Percentiles rank a stretch among this genome's conserved stretches.
These are phyloP conservation scores for Drosophila truncata DNA, from an alignment of 1,140 invertebrate species.

Conservation along the genomic window DNA sequence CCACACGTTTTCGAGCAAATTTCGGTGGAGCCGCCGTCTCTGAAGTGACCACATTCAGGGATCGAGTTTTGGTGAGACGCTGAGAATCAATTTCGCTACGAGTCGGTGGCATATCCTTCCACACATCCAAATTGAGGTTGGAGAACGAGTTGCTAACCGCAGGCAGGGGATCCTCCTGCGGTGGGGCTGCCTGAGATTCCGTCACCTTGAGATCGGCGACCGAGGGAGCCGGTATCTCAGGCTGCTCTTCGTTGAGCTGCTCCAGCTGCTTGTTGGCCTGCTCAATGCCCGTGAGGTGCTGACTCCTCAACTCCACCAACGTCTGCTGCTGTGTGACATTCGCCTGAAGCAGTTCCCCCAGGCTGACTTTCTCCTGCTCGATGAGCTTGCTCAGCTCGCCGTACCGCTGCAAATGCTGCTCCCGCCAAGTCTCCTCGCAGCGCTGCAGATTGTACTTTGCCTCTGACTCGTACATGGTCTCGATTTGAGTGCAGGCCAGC, in stretches of 20 bases:
- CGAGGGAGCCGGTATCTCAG: not conserved
- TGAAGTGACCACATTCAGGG: slow-evolving; percentile 68
- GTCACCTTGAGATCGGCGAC: not conserved
- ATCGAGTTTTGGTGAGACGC: slow-evolving; percentile 59
- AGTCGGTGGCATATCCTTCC: slow-evolving; percentile 63
- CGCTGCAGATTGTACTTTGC: slow-evolving; percentile 73
- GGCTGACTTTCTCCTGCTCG: slow-evolving; percentile 47
- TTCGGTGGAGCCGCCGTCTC: slow-evolving; percentile 65
- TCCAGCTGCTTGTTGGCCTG: slow-evolving; percentile 85
- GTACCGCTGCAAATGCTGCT: slow-evolving; percentile 67
- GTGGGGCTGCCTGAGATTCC: not conserved
- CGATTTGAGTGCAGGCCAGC: slow-evolving; percentile 60
- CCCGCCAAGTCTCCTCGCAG: slow-evolving; percentile 72
- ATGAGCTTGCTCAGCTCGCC: slow-evolving; percentile 57
- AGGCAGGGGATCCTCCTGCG: slow-evolving; percentile 22
- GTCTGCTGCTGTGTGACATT: slow-evolving; percentile 83
- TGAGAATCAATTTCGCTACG: slow-evolving; percentile 49
- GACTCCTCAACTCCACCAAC: slow-evolving; percentile 82
- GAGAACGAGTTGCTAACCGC: slow-evolving; percentile 66
- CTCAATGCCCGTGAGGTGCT: slow-evolving; percentile 85
- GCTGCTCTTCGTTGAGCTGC: slow-evolving; percentile 73
- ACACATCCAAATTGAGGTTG: slow-evolving; percentile 77
- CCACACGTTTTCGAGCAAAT: slow-evolving; percentile 78
- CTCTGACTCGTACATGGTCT: slow-evolving; percentile 85
- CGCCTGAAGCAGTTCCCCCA: slow-evolving; percentile 67